Conservation (phyloP, 2,888 invertebrate genomes). For the Graphium colonna region DNA sequence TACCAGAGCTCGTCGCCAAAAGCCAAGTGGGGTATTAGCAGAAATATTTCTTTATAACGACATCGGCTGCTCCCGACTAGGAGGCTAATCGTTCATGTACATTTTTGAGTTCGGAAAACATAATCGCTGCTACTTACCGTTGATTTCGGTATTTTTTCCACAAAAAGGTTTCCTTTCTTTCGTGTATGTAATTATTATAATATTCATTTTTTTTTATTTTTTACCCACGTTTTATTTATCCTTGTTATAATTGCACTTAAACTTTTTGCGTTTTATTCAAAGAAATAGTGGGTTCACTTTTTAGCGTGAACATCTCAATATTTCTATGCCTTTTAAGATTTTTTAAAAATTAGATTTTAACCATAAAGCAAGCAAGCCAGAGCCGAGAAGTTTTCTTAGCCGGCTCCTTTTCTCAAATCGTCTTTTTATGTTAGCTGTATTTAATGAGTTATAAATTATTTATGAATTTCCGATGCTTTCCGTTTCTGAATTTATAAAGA, state of each 20-base stretch:
- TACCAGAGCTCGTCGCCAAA: slow-evolving; percentile 60
- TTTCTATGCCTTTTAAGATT: not conserved
- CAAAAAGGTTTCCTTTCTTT: no score
- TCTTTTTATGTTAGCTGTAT: not conserved
- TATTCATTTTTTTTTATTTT: no score
- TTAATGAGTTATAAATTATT: not conserved
- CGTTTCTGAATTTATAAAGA: not conserved
- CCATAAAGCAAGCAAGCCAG: not conserved
- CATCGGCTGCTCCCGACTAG: slow-evolving; percentile 52
- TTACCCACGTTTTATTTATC: no score
- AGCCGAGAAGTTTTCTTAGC: not conserved
- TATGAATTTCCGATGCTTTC: not conserved
- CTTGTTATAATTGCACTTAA: no score
- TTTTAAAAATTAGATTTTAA: not conserved
- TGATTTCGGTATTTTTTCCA: no score
- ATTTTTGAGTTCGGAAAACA: not conserved
- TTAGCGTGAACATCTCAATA: no score
- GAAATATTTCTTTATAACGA: slow-evolving; percentile 68
- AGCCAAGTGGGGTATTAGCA: slow-evolving; percentile 65
- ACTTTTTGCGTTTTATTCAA: no score
- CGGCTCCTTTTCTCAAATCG: not conserved
- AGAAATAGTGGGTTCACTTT: no score
- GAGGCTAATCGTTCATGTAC: slow-evolving; percentile 61
- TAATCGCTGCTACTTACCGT: no score
- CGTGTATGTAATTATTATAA: no score